Base-by-base conservation (phyloP, 2,797 vertebrate species). In the Rhinoraja longicauda region DNA sequence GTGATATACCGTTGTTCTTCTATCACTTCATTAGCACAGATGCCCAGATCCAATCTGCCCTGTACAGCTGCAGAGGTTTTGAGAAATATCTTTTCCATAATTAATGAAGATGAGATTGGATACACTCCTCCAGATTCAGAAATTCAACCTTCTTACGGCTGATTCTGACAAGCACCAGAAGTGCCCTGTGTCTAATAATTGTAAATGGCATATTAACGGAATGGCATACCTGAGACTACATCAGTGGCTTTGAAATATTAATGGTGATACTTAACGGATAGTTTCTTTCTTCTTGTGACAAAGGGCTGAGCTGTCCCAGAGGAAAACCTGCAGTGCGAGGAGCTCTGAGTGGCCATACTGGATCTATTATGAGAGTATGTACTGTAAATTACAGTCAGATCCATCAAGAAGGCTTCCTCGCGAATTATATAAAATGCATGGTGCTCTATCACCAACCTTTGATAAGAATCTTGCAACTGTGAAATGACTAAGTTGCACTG, bases 31-130 rank as follows among this genome's bases (percentile, higher is more conserved):
- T 15, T 7, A 29, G 26, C 15, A 24, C 24, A 39, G 15, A 70
- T 70, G 32, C n/a, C 6, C 17, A 73, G 90, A 92, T 75, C 70
- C 53, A 73, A 92, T 29, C 8, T 32, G 29, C 45, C 21, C 17
- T 53, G 39, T 26, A 17, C 67, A 39, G 70, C n/a, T 90, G 36
- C 67, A 86, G 62, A 36, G n/a, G 29, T 62, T 67, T 67, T 29
- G 70, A 92, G 70, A 75, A 45, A 92, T 73, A 39, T 45, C 5
- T 72, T 92, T 75, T 92, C 90, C 53, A 92, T 92, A 73, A 92
- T 92, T 92, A 75, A 92, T 92, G 90, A 53, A 91, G 7, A 29
- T 91, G 90, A 91, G 53, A 91, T 91, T 91, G 90, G 62, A 91
- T 91, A 53, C 45, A 36, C 53, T 19, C 21, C n/a, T 64, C 39